Evolutionary conservation across 2,797 vertebrate genomes (phyloP).

Genomic region (Pangasius sanitwongsei): DNA sequence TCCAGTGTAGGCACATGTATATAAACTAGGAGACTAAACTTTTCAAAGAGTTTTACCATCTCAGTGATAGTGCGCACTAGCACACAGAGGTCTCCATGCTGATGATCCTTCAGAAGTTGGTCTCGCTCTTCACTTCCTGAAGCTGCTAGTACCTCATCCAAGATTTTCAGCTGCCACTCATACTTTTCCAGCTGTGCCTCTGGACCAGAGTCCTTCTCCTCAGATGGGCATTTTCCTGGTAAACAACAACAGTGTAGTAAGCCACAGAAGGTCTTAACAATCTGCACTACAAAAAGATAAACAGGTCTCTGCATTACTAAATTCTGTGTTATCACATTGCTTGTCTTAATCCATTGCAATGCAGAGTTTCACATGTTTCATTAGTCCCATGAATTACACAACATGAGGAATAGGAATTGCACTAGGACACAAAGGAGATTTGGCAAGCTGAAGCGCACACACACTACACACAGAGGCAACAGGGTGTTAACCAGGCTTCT

Average conservation of each 20-base stretch:
- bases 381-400: not conserved
- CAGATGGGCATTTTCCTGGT: slow-evolving; percentile 59
- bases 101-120: slow-evolving; percentile 68
- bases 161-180: slow-evolving; percentile 65
- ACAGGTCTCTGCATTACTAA: not conserved
- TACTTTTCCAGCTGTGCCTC: slow-evolving; percentile 69
- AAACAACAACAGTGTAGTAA: not conserved
- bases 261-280: not conserved
- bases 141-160: slow-evolving; percentile 63
- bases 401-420: not conserved
- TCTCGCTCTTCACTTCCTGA: slow-evolving; percentile 61
- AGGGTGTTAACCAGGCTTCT: not conserved
- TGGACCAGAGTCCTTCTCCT: slow-evolving; percentile 64
- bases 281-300: slow-evolving; percentile 2
- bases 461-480: not conserved
- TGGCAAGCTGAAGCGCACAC: not conserved
- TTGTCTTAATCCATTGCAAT: not conserved
- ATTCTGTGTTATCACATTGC: not conserved
- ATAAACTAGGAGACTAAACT: not conserved
- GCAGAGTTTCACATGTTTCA: not conserved
- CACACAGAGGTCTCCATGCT: slow-evolving; percentile 66
- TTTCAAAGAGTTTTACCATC: slow-evolving; percentile 63
- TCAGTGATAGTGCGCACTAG: slow-evolving; percentile 68
- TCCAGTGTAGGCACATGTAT: not conserved
- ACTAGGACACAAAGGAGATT: not conserved